Evolutionary conservation across 2,113 vertebrate species (phyloP).

Genomic region (Pyrgilauda ruficollis): DNA sequence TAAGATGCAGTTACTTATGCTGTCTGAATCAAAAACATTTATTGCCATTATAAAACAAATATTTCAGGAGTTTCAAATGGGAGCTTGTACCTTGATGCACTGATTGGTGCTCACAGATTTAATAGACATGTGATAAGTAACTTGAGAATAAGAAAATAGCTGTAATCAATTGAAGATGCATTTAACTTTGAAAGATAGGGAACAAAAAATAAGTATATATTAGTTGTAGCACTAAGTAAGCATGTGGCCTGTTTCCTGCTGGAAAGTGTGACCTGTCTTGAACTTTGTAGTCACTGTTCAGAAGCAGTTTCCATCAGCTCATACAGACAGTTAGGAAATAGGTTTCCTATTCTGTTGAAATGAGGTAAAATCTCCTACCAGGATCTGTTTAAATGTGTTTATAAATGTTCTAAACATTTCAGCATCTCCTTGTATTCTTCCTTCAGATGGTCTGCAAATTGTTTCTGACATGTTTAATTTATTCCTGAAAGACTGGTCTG

Average conservation of each 20-base stretch:
- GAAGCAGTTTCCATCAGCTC: not conserved
- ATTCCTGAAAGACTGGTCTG: not conserved
- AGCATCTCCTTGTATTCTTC: not conserved
- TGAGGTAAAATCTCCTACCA: not conserved
- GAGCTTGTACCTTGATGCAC: not conserved
- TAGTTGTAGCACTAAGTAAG: not conserved
- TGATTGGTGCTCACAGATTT: constrained; percentile 21
- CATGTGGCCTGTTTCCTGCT: not conserved
- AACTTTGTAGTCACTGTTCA: not conserved
- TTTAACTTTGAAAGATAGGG: constrained; percentile 1
- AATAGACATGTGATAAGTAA: not conserved
- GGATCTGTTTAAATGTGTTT: not conserved
- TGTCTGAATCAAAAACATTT: constrained; percentile 42
- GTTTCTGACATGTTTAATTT: not conserved
- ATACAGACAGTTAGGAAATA: not conserved
- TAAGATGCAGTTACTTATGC: constrained; percentile 2
- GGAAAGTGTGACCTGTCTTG: not conserved
- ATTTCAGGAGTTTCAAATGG: not conserved
- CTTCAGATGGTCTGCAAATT: not conserved
- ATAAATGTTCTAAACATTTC: not conserved
- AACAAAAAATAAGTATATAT: not conserved
- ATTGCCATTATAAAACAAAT: constrained; percentile 20
- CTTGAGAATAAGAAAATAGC: not conserved
- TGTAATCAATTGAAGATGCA: not conserved
- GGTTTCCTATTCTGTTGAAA: not conserved